phyloP scores from a whole-genome alignment of 2,797 vertebrate species.

The Otolemur crassicaudatus region DNA sequence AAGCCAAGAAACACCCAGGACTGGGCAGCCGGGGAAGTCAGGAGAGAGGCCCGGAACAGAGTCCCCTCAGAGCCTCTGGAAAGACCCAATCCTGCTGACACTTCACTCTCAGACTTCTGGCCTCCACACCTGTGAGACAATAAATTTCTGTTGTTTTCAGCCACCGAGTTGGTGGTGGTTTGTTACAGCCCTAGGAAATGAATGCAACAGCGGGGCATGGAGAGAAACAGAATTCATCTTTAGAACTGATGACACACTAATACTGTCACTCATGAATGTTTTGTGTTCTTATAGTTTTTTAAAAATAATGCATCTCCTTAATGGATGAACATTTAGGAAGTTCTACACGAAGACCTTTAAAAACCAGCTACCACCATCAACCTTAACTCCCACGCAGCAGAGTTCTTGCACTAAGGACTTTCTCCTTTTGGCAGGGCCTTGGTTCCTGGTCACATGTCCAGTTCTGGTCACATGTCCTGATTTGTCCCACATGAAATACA shows the following conservation, averaged over 20 bases:
- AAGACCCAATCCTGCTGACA: neutral
- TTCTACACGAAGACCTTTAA: neutral
- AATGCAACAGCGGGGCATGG: neutral
- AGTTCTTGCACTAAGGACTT: neutral
- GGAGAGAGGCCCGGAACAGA: neutral
- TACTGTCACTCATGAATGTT: neutral
- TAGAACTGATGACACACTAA: neutral
- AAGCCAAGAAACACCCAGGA: neutral
- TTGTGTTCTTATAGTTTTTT: neutral
- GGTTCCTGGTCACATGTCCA: accelerated
- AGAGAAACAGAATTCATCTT: neutral
- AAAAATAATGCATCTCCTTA: neutral
- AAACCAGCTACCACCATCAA: neutral
- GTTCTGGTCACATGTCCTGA: accelerated
- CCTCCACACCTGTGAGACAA: neutral
- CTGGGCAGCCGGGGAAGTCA: neutral
- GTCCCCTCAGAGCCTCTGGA: too few species aligned
- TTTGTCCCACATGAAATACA: neutral
- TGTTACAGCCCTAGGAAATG: neutral
- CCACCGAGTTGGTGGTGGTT: neutral
- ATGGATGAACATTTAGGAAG: neutral
- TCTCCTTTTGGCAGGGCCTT: neutral
- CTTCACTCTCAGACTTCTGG: neutral
- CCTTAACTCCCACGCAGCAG: neutral
- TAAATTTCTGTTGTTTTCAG: neutral